These are phyloP conservation scores for Alectura lathami DNA, from an alignment of 2,113 vertebrate species.

Conservation along the genomic window DNA sequence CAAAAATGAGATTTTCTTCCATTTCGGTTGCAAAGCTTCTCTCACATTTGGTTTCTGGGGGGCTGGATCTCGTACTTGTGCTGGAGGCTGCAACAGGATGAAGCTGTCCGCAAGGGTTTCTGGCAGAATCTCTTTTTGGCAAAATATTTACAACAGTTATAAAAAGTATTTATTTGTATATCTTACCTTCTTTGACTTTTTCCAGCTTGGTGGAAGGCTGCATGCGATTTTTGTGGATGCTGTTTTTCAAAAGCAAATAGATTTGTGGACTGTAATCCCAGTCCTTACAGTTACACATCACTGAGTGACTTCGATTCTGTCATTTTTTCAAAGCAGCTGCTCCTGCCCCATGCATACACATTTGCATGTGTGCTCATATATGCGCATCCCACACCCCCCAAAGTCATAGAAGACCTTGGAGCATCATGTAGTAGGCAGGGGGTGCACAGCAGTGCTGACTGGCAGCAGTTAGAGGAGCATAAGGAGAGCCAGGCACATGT, in stretches of 20 bases:
- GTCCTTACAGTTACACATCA: fast-evolving
- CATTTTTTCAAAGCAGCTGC: background rate
- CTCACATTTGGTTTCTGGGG: background rate
- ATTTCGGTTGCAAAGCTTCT: background rate
- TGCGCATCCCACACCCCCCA: background rate
- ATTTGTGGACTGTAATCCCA: background rate
- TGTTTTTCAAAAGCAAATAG: background rate
- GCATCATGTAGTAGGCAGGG: background rate
- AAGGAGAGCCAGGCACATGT: background rate
- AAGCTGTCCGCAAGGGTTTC: background rate
- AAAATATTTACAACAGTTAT: background rate
- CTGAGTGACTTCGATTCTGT: background rate
- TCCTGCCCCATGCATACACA: background rate
- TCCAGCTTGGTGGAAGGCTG: background rate
- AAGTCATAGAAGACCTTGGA: background rate
- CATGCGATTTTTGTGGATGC: background rate
- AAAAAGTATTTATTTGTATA: background rate
- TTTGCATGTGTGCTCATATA: background rate
- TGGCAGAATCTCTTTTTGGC: background rate
- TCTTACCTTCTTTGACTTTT: background rate
- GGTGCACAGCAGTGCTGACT: background rate
- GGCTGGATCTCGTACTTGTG: background rate
- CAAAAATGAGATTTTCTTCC: background rate
- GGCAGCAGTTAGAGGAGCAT: background rate
- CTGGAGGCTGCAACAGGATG: background rate